Base-by-base conservation (phyloP, 2,888 invertebrate genomes). In the Pogonocherus hispidulus region DNA sequence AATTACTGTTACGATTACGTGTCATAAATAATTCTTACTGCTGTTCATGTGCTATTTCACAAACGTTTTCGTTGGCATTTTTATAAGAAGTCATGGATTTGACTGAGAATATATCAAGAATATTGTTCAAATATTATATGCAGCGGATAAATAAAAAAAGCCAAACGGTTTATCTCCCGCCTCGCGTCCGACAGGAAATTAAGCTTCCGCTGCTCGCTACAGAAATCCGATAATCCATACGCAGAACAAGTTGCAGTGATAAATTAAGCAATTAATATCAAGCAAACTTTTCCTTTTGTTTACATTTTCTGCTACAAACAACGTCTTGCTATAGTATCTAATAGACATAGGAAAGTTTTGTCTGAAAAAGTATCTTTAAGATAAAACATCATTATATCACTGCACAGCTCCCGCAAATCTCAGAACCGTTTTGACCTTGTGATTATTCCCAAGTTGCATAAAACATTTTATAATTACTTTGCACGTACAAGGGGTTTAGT, bases 101-200 rank as follows among this genome's bases (percentile, higher is more conserved):
- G 14, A 8, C 41, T 14, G 11, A 11, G 1, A 3, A 41, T 37
- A 14, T 14, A n/a, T 41, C n/a, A 41, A 41, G 8, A 41, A 41
- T 41, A n/a, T 41, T 41, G 41, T 14, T 6, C 11, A 5, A 37
- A 37, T 11, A 37, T 37, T 11, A 9, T 3, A 5, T 41, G 14
- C 41, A 3, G n/a, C 41, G 11, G 41, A n/a, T 1, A 16, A 41
- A 41, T 41, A 27, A 52, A 52, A n/a, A 52, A 52, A 23, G 16
- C 51, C 6, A 27, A 51, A 23, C 16, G 23, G 51, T 27, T 52
- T 52, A 52, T 52, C 51, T 23, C 4, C 41, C 51, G 37, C 44
- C 51, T 32, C 52, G 35, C n/a, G 54, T 52, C 27, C 18, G 37
- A 52, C 63, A 51, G 63, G 63, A 63, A 63, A 63, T 63, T 63